Evolutionary conservation across 2,888 invertebrate species (phyloP), one percentile per base, ranked within the genome.

Genomic region (Drosophila pseudotakahashii): DNA sequence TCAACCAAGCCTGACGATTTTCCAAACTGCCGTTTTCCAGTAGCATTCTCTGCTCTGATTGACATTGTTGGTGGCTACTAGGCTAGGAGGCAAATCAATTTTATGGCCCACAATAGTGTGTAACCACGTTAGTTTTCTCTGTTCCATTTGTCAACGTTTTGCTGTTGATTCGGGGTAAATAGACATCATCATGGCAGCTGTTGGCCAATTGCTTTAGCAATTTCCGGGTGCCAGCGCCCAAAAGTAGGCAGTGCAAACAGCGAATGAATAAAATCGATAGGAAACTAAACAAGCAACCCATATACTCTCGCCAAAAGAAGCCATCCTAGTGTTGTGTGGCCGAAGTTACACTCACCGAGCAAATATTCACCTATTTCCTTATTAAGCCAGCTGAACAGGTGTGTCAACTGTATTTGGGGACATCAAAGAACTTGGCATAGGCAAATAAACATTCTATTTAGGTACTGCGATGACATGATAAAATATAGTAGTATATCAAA

Each of bases 41-140:
- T 39, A 37, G 7, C 64, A 36, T 26, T 73, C 79, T 69, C 73
- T 79, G 89, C 87, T 84, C 84, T 88, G 79, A 79, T 88, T 87
- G 81, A 53, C 72, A 76, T 62, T 63, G 67, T 57, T 63, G 34
- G 30, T 45, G 32, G 54, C 19, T 19, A 19, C 19, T 5, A 34
- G 2, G 2, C 9, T 7, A 26, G 51, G 66, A 52, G 66, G 16
- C 67, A 72, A 85, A 81, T 82, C 86, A 79, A 85, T 88, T 81
- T 85, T 41, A 60, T 69, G 75, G 79, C 69, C 61, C 73, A 82
- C 75, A 62, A 73, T 60, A 75, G 75, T 82, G 75, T 82, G 86
- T 82, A 73, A 82, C 83, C 84, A 69, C 41, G 48, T 53, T 47
- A 32, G 23, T 51, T 67, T 53, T 55, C 44, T 34, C 32, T 41